These are phyloP conservation scores for Acanthoscelides obtectus DNA, from an alignment of 2,888 invertebrate species.

Conservation along the genomic window DNA sequence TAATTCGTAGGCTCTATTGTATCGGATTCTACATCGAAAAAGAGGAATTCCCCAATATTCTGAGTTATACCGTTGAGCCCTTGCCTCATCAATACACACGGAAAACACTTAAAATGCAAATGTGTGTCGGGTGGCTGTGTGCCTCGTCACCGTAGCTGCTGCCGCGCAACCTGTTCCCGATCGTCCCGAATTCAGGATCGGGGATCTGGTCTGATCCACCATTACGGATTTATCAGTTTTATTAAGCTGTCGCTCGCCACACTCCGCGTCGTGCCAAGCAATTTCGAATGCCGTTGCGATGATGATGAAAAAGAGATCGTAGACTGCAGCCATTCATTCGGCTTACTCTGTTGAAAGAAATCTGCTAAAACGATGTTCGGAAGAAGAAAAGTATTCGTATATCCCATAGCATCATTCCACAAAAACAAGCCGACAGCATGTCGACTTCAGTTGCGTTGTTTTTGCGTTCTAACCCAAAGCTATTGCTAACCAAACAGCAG, in stretches of 20 bases:
- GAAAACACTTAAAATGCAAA: slow-evolving; percentile 49
- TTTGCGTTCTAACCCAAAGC: too few relatives aligned
- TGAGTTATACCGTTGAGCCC: not conserved
- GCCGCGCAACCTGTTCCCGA: slow-evolving; percentile 19
- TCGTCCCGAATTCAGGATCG: too few relatives aligned
- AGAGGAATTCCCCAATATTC: not conserved
- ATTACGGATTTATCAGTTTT: slow-evolving; percentile 38
- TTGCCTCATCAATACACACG: slow-evolving; percentile 29
- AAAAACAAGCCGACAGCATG: too few relatives aligned
- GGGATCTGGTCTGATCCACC: slow-evolving; percentile 22
- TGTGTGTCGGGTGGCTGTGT: slow-evolving; percentile 25
- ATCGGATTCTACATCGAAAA: too few relatives aligned
- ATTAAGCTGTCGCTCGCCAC: slow-evolving; percentile 27
- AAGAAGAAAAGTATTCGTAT: too few relatives aligned
- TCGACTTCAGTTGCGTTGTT: too few relatives aligned
- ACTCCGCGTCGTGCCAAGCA: not conserved
- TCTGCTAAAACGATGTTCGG: too few relatives aligned
- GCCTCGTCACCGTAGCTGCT: not conserved
- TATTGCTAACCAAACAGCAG: too few relatives aligned
- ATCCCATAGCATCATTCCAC: too few relatives aligned
- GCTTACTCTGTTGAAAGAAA: too few relatives aligned
- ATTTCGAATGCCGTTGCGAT: not conserved
- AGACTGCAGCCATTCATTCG: not conserved
- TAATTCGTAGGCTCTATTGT: too few relatives aligned
- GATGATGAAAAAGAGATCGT: not conserved